phyloP scores from a whole-genome alignment of 1,140 invertebrate genomes.

The Heliconius hewitsoni region DNA sequence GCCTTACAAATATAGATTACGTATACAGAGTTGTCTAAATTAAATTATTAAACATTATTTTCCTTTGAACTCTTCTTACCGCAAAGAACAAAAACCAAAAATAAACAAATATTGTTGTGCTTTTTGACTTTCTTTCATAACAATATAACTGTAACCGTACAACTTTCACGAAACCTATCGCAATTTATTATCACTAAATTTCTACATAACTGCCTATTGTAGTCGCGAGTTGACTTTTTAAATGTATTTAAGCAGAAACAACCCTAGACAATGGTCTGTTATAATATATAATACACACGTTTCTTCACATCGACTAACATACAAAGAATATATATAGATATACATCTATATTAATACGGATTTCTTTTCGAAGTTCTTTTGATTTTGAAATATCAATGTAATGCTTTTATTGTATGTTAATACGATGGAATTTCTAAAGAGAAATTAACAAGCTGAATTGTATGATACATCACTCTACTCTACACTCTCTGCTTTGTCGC shows the following conservation, averaged over 20 bases:
- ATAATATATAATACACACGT: constrained; percentile 10
- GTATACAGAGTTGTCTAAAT: too few species aligned
- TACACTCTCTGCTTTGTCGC: too few species aligned
- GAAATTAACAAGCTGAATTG: too few species aligned
- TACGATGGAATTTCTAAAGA: too few species aligned
- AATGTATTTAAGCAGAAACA: constrained; percentile 6
- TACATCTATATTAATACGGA: not conserved
- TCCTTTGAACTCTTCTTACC: too few species aligned
- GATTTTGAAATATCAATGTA: too few species aligned
- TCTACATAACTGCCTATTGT: not conserved
- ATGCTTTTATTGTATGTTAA: too few species aligned
- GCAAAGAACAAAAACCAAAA: too few species aligned
- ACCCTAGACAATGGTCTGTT: not conserved
- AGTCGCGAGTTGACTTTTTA: constrained; percentile 6
- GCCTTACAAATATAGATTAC: too few species aligned
- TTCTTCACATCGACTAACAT: not conserved
- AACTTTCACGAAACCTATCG: not conserved
- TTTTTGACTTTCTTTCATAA: not conserved
- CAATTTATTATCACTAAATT: not conserved
- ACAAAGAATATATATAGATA: not conserved
- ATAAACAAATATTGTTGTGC: not conserved
- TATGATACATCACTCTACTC: too few species aligned
- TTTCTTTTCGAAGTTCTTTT: too few species aligned
- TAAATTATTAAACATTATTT: too few species aligned
- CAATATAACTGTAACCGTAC: not conserved